These are phyloP conservation scores for Musca domestica DNA, from an alignment of 1,140 invertebrate genomes.

Conservation along the genomic window DNA sequence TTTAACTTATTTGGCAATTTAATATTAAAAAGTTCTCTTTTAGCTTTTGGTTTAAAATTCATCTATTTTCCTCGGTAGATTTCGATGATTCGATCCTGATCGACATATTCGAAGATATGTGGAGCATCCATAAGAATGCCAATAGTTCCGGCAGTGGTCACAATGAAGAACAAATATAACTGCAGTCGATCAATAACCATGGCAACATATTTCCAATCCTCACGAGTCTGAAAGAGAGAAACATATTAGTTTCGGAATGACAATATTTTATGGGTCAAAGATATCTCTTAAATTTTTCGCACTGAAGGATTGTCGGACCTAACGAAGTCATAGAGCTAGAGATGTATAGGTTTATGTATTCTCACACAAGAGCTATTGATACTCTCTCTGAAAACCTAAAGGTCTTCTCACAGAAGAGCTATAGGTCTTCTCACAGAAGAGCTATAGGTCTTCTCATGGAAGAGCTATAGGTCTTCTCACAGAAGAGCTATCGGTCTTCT, in stretches of 20 bases:
- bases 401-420: too few relatives aligned
- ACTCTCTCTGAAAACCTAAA: too few relatives aligned
- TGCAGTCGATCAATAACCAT: conserved; percentile 98
- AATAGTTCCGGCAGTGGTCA: conserved; percentile 92
- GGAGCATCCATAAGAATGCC: conserved; percentile 98
- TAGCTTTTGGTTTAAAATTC: not conserved
- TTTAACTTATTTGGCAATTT: conserved; percentile 11
- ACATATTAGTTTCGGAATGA: not conserved
- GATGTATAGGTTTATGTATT: too few relatives aligned
- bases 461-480: too few relatives aligned
- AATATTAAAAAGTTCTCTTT: conserved; percentile 5
- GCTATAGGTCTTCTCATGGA: too few relatives aligned
- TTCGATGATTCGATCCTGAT: conserved; percentile 95
- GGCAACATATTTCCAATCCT: conserved; percentile 99
- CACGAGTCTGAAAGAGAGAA: conserved; percentile 73
- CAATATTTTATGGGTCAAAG: too few relatives aligned
- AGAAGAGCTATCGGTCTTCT: too few relatives aligned
- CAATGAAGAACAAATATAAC: conserved; percentile 95
- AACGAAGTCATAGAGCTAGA: too few relatives aligned
- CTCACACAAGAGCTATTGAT: too few relatives aligned
- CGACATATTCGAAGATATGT: conserved; percentile 98
- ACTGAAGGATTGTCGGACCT: too few relatives aligned
- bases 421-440: too few relatives aligned
- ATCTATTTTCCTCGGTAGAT: conserved; percentile 87
- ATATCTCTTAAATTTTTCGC: too few relatives aligned